phyloP scores from a whole-genome alignment of 2,888 invertebrate genomes.

The Nephrocerus scutellatus region DNA sequence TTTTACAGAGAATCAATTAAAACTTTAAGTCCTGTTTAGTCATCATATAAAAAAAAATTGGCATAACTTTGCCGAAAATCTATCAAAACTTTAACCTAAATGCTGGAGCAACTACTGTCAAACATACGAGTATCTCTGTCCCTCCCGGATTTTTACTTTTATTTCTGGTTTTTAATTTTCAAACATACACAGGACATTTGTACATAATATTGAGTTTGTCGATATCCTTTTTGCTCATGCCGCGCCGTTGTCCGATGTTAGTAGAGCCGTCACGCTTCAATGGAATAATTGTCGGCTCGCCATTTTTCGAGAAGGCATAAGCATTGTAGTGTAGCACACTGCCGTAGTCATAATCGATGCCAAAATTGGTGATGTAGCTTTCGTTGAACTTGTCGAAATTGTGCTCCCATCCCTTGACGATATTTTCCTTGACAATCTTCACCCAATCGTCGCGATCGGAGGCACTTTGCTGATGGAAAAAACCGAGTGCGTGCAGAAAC shows the following conservation, averaged over 20 bases:
- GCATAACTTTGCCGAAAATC: too few species aligned
- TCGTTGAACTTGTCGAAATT: constrained; percentile 64
- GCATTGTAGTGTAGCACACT: constrained; percentile 76
- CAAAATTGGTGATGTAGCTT: constrained; percentile 54
- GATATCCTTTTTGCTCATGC: constrained; percentile 35
- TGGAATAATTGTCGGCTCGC: constrained; percentile 60
- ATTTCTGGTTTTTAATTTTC: constrained; percentile 6
- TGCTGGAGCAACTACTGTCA: too few species aligned
- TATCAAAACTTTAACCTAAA: too few species aligned
- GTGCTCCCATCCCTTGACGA: constrained; percentile 51
- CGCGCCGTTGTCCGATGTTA: constrained; percentile 38
- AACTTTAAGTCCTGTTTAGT: too few species aligned
- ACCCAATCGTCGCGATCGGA: constrained; percentile 66
- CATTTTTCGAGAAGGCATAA: constrained; percentile 64
- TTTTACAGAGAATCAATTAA: too few species aligned
- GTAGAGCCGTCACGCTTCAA: constrained; percentile 25
- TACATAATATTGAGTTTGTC: constrained; percentile 36
- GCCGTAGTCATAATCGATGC: constrained; percentile 65
- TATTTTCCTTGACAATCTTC: constrained; percentile 48
- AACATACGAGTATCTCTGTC: too few species aligned
- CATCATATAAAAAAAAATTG: too few species aligned
- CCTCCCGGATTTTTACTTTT: too few species aligned
- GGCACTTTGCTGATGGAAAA: constrained; percentile 73
- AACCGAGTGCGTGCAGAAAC: constrained; percentile 69
- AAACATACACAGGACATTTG: constrained; percentile 35